Base-by-base conservation (phyloP, 2,888 invertebrate genomes). In the Pandemis corylana region DNA sequence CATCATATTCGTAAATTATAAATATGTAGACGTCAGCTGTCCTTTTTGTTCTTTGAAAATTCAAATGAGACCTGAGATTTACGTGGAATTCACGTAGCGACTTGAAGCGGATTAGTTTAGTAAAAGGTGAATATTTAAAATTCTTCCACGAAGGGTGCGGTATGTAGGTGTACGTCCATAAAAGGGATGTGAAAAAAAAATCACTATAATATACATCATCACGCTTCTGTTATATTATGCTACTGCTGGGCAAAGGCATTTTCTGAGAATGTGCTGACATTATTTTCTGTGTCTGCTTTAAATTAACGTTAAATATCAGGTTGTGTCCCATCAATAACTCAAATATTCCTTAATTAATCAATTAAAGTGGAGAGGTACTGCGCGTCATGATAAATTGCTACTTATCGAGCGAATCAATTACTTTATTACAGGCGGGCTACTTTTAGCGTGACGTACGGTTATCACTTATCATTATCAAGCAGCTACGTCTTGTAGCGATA, bases 21-120 rank as follows among this genome's bases (percentile, higher is more conserved):
- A 71, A 75, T 75, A 71, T 67, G 69, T 61, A 66, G 65, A 74
- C 65, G 74, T 51, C 64, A 56, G 73, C 68, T 69, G 65, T 66
- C 69, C 69, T 70, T 66, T 74, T 74, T 70, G 69, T 74, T 70
- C 61, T 68, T 73, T 69, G 61, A 66, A 51, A 66, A 73, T 65
- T 68, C 49, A 59, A 64, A 61, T 64, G 51, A 59, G 59, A 65
- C 41, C 65, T 53, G 49, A 68, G 53, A 44, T 49, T 59, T 74
- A 63, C 62, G 65, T 65, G 42, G 65, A 68, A 69, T 69, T 49
- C 51, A 62, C 20, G 42, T 64, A 5, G 64, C 46, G 36, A 64
- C 56, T 56, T 28, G 44, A 67, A 63, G 46, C 36, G n/a, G 46
- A 68, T 63, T 68, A 73, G n/a, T 64, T 68, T 1, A 28, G 46